Conservation (phyloP, 2,888 invertebrate species). For the Exephanes ischioxanthus region DNA sequence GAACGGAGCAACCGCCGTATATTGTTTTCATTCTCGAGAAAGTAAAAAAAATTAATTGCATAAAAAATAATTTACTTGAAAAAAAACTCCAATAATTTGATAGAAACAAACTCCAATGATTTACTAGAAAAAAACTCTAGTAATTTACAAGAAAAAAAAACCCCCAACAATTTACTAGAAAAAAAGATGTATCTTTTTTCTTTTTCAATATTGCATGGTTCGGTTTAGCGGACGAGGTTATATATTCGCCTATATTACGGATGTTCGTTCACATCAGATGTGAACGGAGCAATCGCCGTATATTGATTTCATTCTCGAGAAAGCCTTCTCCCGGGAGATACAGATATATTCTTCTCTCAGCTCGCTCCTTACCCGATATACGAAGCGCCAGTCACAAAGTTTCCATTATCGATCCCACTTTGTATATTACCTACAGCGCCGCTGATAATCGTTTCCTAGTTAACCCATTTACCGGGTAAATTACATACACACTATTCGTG, state of each 20-base stretch:
- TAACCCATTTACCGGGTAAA: slow-evolving; percentile 18
- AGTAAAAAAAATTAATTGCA: too few relatives aligned
- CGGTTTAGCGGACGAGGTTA: not conserved
- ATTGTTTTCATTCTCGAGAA: slow-evolving; percentile 29
- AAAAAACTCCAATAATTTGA: too few relatives aligned
- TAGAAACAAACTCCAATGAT: not conserved
- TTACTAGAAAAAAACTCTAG: not conserved
- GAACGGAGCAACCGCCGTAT: slow-evolving; percentile 19
- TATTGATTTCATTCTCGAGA: slow-evolving; percentile 36
- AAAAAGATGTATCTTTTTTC: not conserved
- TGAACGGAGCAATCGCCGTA: slow-evolving; percentile 19
- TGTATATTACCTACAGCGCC: slow-evolving; percentile 37
- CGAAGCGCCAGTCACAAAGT: slow-evolving; percentile 42
- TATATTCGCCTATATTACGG: not conserved
- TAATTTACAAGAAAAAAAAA: too few relatives aligned
- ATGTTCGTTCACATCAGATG: not conserved
- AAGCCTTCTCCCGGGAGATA: not conserved
- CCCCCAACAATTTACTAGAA: not conserved
- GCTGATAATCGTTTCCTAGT: slow-evolving; percentile 20
- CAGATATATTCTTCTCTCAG: not conserved
- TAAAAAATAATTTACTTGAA: too few relatives aligned
- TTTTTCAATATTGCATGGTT: not conserved
- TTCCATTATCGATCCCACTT: slow-evolving; percentile 42
- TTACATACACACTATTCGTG: not conserved
- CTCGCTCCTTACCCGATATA: not conserved